A percentile compares a stretch with the other conserved stretches of the same genome.
Conservation (phyloP, 2,888 invertebrate genomes). For the Kryphioiulus occultus region DNA sequence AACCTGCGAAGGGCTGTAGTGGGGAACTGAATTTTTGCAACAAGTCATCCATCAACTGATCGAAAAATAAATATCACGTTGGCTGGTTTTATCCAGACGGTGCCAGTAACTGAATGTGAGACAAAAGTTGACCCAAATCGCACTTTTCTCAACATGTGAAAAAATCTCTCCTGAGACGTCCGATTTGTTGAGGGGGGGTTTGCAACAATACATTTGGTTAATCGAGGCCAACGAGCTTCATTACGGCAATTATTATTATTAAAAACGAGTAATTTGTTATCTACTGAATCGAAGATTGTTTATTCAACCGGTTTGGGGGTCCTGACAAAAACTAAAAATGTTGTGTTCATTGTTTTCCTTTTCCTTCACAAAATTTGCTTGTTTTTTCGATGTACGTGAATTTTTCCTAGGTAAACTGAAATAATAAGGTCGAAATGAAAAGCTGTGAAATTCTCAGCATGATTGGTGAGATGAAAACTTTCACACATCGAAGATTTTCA, state of each 20-base stretch:
- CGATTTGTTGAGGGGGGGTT: background rate
- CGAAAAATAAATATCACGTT: background rate
- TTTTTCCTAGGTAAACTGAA: background rate
- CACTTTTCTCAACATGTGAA: background rate
- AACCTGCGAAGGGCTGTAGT: too few species aligned
- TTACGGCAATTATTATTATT: background rate
- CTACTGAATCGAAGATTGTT: background rate
- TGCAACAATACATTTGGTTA: background rate
- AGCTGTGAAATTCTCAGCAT: background rate
- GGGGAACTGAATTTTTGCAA: background rate
- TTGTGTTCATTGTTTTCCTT: background rate
- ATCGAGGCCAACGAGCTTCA: background rate
- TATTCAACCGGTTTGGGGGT: background rate
- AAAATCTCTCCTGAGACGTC: background rate
- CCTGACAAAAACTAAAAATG: background rate
- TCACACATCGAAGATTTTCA: background rate
- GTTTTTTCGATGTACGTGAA: background rate
- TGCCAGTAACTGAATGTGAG: background rate
- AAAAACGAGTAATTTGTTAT: background rate
- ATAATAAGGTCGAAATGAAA: slow-evolving; percentile 5
- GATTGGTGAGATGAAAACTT: background rate
- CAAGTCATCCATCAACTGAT: background rate
- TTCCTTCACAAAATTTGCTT: background rate
- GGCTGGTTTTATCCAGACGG: background rate
- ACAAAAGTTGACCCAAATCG: background rate